Percentiles rank a stretch among this genome's conserved stretches.
Conservation (phyloP, 2,888 invertebrate genomes). For the Calameuta filiformis region DNA sequence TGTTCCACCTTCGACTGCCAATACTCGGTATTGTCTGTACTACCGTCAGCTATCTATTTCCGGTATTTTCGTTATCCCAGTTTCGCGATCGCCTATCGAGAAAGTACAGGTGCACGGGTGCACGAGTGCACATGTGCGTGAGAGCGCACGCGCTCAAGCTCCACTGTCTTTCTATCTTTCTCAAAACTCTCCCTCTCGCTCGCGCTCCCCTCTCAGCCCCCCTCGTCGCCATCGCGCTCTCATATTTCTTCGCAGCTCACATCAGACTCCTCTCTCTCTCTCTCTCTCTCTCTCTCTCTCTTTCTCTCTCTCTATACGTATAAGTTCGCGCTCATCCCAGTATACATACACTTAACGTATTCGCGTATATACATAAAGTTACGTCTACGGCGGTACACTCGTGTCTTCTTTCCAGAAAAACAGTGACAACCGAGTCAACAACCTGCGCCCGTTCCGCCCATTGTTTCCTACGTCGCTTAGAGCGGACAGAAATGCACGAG, state of each 20-base stretch:
- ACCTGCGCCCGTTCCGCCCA: slow-evolving; percentile 50
- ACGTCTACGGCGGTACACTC: not conserved
- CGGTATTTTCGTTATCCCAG: slow-evolving; percentile 37
- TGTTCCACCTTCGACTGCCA: slow-evolving; percentile 42
- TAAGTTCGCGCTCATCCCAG: not conserved
- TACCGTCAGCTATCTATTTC: slow-evolving; percentile 48
- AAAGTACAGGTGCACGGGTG: slow-evolving; percentile 35
- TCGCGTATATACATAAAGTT: not conserved
- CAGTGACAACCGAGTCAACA: slow-evolving; percentile 52
- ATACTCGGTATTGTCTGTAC: slow-evolving; percentile 39
- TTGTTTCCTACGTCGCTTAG: slow-evolving; percentile 40
- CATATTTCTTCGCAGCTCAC: not conserved
- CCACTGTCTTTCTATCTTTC: not conserved
- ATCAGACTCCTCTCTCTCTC: not conserved
- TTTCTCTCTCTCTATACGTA: not conserved
- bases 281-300: no score
- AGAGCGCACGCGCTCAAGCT: slow-evolving; percentile 21
- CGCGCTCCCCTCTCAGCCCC: not conserved
- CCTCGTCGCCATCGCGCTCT: not conserved
- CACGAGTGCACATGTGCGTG: slow-evolving; percentile 23
- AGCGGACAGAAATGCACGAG: slow-evolving; percentile 45
- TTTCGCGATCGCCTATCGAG: slow-evolving; percentile 42
- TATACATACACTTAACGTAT: not conserved
- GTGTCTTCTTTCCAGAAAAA: slow-evolving; percentile 17
- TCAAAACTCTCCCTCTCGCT: not conserved